Evolutionary conservation across 2,797 vertebrate species (phyloP).

Genomic region (Oophaga sylvatica): DNA sequence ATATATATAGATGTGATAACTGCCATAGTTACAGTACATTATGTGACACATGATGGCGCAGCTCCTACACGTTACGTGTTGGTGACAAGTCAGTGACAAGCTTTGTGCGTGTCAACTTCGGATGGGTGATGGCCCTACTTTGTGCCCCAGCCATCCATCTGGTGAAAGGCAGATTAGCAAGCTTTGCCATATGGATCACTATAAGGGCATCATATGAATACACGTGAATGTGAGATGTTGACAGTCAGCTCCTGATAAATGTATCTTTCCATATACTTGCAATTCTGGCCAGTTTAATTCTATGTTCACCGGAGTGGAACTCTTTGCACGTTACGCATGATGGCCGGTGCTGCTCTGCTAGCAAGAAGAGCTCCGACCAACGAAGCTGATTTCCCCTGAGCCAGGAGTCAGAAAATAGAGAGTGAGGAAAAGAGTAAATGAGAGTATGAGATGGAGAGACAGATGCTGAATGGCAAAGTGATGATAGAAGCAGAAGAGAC

Average conservation of each 20-base stretch:
- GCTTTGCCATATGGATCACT: background rate
- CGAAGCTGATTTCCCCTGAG: slow-evolving; percentile 47
- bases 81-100: background rate
- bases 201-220: slow-evolving; percentile 1
- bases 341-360: slow-evolving; percentile 13
- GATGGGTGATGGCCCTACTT: background rate
- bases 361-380: slow-evolving; percentile 24
- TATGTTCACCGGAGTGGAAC: slow-evolving; percentile 25
- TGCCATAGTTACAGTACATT: no score
- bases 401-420: slow-evolving; percentile 2
- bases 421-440: slow-evolving; percentile 7
- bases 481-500: background rate
- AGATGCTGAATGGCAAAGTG: slow-evolving; percentile 14
- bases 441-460: slow-evolving; percentile 29
- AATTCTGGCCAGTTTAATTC: slow-evolving; percentile 31
- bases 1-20: no score
- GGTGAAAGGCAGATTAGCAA: background rate
- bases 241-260: slow-evolving; percentile 20
- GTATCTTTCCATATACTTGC: slow-evolving; percentile 32
- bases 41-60: background rate
- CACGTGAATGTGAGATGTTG: background rate
- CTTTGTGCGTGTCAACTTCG: background rate
- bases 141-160: background rate
- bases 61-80: background rate
- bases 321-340: slow-evolving; percentile 14